Evolutionary conservation across 2,888 invertebrate genomes (phyloP), one percentile per base, ranked within the genome.

Genomic region (Spodoptera exigua): DNA sequence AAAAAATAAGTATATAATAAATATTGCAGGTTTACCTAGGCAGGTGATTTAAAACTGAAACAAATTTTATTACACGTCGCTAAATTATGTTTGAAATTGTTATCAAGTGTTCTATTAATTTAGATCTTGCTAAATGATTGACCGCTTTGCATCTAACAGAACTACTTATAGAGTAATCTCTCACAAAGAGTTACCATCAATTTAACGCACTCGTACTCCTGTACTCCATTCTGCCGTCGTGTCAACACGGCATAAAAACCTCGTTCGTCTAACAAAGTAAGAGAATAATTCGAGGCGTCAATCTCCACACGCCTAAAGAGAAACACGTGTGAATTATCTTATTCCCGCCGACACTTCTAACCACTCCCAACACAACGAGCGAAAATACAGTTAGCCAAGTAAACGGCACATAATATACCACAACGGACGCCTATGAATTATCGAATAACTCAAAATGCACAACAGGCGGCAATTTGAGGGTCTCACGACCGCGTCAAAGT

Each of bases 361-460:
- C 60, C 74, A 70, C 77, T 58, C 74, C 67, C 57, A 43, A 5
- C 13, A 53, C 37, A 49, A 27, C 51, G 35, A 60, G 71, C 45
- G 63, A 77, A 74, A 74, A 68, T 71, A 70, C 71, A 68, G 71
- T 68, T 76, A 76, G 61, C 40, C 45, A 45, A 49, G 65, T 74
- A 79, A 74, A 64, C 64, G 64, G 62, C 60, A 61, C 61, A 65
- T 66, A 69, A 68, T 74, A 75, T 60, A 75, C 65, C 51, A 45
- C 52, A 47, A 13, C 51, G 21, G 70, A 61, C 76, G 74, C 45
- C 76, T 80, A 79, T 76, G 81, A 84, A 89, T 88, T 86, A 88
- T 86, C 85, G 82, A 86, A 89, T 91, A 90, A 89, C 85, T 92
- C 90, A 90, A 85, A 87, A 84, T 70, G 79, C 65, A 78, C 71